Evolutionary conservation across 1,140 invertebrate genomes (phyloP).

Genomic region (Brachionus paranguensis): DNA sequence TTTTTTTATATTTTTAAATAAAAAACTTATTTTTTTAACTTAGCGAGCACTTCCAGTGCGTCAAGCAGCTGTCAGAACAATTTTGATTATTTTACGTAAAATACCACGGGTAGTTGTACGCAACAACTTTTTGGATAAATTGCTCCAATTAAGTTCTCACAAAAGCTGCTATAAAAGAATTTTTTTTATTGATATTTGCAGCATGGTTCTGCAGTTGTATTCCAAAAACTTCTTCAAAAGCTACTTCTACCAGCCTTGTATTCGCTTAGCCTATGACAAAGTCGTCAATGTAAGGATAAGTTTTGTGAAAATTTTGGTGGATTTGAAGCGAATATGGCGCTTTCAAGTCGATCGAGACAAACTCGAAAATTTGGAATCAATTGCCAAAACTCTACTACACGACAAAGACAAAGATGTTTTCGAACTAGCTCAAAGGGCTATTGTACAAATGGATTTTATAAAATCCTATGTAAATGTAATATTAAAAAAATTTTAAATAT

Average conservation of each 20-base stretch:
- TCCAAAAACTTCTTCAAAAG: slow-evolving; percentile 38
- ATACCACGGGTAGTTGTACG: not conserved
- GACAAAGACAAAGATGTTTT: slow-evolving; percentile 39
- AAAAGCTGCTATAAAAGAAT: slow-evolving; percentile 33
- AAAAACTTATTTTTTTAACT: not conserved
- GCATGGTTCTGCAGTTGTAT: slow-evolving; percentile 12
- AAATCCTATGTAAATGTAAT: slow-evolving; percentile 35
- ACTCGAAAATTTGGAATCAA: slow-evolving; percentile 21
- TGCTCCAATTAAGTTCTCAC: not conserved
- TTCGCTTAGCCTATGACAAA: not conserved
- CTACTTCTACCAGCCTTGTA: slow-evolving; percentile 19
- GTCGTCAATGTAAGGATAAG: slow-evolving; percentile 28
- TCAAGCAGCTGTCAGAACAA: not conserved
- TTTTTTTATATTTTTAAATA: no score
- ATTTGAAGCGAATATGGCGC: slow-evolving; percentile 30
- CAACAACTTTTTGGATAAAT: not conserved
- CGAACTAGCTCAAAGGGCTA: slow-evolving; percentile 37
- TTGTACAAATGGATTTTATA: slow-evolving; percentile 34
- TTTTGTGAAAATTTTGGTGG: slow-evolving; percentile 6
- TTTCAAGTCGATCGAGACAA: slow-evolving; percentile 38
- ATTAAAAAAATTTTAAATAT: not conserved
- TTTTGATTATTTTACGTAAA: slow-evolving; percentile 14
- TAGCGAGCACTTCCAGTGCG: slow-evolving; percentile 18
- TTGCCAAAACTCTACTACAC: not conserved
- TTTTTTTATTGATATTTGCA: slow-evolving; percentile 25